Conservation (phyloP, 2,113 vertebrate species). For the Hepsetus odoe region DNA sequence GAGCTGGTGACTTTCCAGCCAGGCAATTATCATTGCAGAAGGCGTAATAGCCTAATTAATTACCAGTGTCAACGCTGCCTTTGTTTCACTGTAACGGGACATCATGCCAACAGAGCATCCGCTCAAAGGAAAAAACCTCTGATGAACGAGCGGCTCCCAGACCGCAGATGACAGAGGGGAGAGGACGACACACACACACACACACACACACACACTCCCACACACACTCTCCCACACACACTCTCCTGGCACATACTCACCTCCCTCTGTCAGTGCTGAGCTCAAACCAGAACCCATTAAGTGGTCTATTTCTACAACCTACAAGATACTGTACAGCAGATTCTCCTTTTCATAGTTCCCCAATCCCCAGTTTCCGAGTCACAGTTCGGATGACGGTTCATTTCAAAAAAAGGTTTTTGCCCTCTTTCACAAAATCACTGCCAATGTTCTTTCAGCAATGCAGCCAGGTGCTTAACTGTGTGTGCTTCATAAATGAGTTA, state of each 20-base stretch:
- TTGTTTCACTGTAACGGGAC: constrained; percentile 92
- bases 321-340: neutral
- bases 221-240: constrained; percentile 16
- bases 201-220: too few species aligned
- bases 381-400: too few species aligned
- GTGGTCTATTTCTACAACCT: neutral
- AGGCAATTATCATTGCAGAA: constrained; percentile 99
- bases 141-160: constrained; percentile 66
- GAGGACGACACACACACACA: constrained; percentile 10
- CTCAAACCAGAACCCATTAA: constrained; percentile 20
- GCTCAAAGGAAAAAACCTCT: constrained; percentile 67
- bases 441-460: too few species aligned
- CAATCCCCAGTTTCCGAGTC: too few species aligned
- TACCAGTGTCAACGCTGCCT: constrained; percentile 97
- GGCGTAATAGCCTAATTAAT: constrained; percentile 99
- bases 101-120: constrained; percentile 84
- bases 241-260: neutral
- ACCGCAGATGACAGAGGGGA: constrained; percentile 42
- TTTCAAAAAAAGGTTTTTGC: too few species aligned
- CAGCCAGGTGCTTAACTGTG: too few species aligned
- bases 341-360: too few species aligned
- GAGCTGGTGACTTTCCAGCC: constrained; percentile 98
- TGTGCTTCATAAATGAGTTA: too few species aligned
- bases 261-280: neutral
- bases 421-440: too few species aligned